These are phyloP conservation scores for Thymelicus acteon DNA, from an alignment of 2,888 invertebrate species.

Conservation along the genomic window DNA sequence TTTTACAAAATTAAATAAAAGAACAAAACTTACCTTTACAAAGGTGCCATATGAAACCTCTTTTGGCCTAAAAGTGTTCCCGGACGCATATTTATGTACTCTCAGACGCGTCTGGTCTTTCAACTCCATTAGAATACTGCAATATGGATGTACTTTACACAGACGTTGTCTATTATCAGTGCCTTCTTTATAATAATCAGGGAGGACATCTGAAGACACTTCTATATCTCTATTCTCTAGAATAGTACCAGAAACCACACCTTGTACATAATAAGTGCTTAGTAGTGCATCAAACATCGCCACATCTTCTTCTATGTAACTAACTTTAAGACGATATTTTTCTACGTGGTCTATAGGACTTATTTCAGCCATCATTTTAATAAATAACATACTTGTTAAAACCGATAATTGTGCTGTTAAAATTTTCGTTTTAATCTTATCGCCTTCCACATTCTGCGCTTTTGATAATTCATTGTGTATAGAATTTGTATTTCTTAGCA, in stretches of 20 bases:
- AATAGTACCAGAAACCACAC: constrained; percentile 65
- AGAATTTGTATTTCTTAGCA: constrained; percentile 52
- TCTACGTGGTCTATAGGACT: constrained; percentile 93
- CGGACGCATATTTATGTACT: constrained; percentile 76
- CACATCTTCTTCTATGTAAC: constrained; percentile 89
- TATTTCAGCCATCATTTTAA: constrained; percentile 85
- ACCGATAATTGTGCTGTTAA: constrained; percentile 63
- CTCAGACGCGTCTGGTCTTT: constrained; percentile 64
- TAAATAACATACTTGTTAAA: constrained; percentile 82
- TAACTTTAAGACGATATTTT: constrained; percentile 89
- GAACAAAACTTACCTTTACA: constrained; percentile 72
- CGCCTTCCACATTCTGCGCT: constrained; percentile 17
- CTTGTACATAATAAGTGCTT: constrained; percentile 84
- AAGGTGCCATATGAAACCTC: constrained; percentile 79
- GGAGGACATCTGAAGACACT: constrained; percentile 55
- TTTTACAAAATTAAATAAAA: no score
- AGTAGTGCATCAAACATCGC: constrained; percentile 83
- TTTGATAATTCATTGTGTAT: constrained; percentile 52
- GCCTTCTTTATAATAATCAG: constrained; percentile 51
- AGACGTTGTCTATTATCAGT: constrained; percentile 51
- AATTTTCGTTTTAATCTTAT: constrained; percentile 53
- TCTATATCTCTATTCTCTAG: constrained; percentile 60
- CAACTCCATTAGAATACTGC: constrained; percentile 65
- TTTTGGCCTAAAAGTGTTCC: constrained; percentile 83
- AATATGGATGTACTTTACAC: constrained; percentile 77